These are phyloP conservation scores for Doris montereyensis DNA, from an alignment of 2,888 invertebrate species.

Conservation along the genomic window DNA sequence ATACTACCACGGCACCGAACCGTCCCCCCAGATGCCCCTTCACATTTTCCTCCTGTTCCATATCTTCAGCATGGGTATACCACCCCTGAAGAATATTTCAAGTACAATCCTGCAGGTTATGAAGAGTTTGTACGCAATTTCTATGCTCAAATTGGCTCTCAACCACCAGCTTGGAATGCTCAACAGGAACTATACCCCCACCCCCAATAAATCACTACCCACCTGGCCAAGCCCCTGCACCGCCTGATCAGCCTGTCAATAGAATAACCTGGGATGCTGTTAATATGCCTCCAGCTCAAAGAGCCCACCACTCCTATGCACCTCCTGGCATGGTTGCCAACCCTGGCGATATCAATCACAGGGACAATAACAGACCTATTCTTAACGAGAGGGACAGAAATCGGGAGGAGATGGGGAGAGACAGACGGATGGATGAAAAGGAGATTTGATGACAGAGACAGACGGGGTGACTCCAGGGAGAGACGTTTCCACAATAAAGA, in stretches of 20 bases:
- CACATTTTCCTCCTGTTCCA: slow-evolving; percentile 37
- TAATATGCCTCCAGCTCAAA: slow-evolving; percentile 31
- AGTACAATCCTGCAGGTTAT: slow-evolving; percentile 45
- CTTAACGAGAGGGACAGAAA: slow-evolving; percentile 34
- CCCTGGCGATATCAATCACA: not conserved
- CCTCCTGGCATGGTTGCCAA: slow-evolving; percentile 3
- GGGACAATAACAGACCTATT: slow-evolving; percentile 1
- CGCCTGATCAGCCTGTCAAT: slow-evolving; percentile 42
- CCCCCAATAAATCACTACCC: slow-evolving; percentile 44
- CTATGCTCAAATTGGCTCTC: slow-evolving; percentile 34
- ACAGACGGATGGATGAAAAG: slow-evolving; percentile 24
- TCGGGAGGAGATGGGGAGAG: slow-evolving; percentile 13
- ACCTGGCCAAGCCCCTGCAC: slow-evolving; percentile 44
- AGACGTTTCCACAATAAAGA: not conserved
- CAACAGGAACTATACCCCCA: slow-evolving; percentile 39
- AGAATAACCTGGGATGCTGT: slow-evolving; percentile 38
- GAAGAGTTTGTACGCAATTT: slow-evolving; percentile 38
- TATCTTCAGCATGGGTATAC: slow-evolving; percentile 35
- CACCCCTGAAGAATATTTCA: slow-evolving; percentile 42
- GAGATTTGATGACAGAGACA: not conserved
- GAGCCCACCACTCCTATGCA: slow-evolving; percentile 34
- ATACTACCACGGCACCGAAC: not conserved
- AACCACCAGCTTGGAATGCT: slow-evolving; percentile 42
- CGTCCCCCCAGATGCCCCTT: not conserved
- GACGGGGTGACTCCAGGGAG: not conserved